A percentile compares a stretch with the other conserved stretches of the same genome.
These are phyloP conservation scores for Decapterus maruadsi DNA, from an alignment of 2,797 vertebrate genomes.

Conservation along the genomic window DNA sequence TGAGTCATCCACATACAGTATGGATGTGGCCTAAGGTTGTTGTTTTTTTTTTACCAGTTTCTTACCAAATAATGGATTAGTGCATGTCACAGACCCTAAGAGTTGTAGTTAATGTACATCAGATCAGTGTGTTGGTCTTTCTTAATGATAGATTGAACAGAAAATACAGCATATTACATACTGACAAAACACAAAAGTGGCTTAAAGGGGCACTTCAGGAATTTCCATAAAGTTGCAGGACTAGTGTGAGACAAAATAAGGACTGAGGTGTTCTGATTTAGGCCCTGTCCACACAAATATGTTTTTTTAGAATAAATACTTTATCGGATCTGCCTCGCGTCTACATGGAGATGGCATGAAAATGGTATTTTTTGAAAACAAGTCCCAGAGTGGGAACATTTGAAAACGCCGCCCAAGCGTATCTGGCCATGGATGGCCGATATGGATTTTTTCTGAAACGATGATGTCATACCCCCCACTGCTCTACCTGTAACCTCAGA, in stretches of 20 bases:
- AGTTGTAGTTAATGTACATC: neutral
- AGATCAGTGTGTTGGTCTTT: neutral
- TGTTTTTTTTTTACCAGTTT: neutral
- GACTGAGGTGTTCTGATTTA: neutral
- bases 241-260: neutral
- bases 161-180: conserved; percentile 3
- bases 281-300: no score
- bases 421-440: no score
- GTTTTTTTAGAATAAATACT: no score
- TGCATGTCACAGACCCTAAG: neutral
- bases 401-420: no score
- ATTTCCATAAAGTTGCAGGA: neutral
- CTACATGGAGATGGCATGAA: no score
- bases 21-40: neutral
- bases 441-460: no score
- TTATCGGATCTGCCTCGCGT: no score
- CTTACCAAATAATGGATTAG: neutral
- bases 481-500: no score
- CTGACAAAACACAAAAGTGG: neutral
- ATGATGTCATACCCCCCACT: no score
- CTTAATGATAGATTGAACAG: neutral
- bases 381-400: no score
- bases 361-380: no score
- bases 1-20: conserved; percentile 13
- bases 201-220: conserved; percentile 34